Evolutionary conservation across 1,140 invertebrate species (phyloP).

Genomic region (Cyrtorhinus lividipennis): DNA sequence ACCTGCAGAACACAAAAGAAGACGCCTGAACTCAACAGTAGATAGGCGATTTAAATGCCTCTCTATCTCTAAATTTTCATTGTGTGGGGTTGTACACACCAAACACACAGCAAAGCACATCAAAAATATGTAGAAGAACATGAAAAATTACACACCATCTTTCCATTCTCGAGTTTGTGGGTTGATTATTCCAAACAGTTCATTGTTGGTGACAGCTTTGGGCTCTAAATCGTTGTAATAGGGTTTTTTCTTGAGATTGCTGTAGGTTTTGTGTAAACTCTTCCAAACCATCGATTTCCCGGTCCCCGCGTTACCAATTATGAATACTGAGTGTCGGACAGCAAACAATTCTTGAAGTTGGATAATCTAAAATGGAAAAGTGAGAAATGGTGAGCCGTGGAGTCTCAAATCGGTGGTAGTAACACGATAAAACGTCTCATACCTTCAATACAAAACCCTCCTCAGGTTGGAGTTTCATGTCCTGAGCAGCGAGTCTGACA

Average conservation of each 20-base stretch:
- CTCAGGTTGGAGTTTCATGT: conserved; percentile 78
- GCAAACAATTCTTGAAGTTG: conserved; percentile 84
- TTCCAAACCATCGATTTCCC: conserved; percentile 91
- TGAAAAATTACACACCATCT: conserved; percentile 54
- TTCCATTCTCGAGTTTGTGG: conserved; percentile 92
- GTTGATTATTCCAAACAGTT: conserved; percentile 91
- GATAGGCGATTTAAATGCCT: too few species aligned
- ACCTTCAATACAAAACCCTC: conserved; percentile 75
- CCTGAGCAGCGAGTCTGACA: conserved; percentile 57
- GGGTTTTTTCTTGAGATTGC: conserved; percentile 62
- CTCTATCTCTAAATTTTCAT: too few species aligned
- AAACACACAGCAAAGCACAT: too few species aligned
- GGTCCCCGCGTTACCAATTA: conserved; percentile 81
- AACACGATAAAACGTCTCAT: conserved; percentile 7
- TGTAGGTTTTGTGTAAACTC: conserved; percentile 69
- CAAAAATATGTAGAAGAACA: too few species aligned
- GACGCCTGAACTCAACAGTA: too few species aligned
- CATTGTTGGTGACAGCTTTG: conserved; percentile 90
- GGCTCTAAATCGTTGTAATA: conserved; percentile 82
- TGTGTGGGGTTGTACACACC: too few species aligned
- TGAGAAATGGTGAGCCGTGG: too few species aligned
- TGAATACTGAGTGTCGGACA: conserved; percentile 88
- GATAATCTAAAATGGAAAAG: conserved; percentile 45
- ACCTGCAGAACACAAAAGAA: too few species aligned
- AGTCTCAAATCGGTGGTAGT: not conserved